A percentile compares a stretch with the other conserved stretches of the same genome.
phyloP scores from a whole-genome alignment of 2,797 vertebrate species.

The Pseudochirops cupreus region DNA sequence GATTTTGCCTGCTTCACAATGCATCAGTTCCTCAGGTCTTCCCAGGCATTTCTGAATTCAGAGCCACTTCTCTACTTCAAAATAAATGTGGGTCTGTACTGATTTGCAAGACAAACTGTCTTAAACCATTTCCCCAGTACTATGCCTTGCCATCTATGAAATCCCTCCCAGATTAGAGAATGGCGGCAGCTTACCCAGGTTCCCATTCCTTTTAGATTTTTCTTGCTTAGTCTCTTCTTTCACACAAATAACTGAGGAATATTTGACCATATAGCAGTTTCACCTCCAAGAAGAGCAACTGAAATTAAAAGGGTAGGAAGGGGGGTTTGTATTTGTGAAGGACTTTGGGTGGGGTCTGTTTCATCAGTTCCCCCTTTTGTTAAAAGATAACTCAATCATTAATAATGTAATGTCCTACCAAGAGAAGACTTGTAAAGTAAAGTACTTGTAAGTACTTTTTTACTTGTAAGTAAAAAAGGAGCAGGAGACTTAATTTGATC shows the following conservation, averaged over 20 bases:
- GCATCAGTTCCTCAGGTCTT: not conserved
- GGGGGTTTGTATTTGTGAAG: too few species aligned
- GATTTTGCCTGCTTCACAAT: not conserved
- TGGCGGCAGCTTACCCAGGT: rapidly evolving
- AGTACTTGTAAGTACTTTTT: too few species aligned
- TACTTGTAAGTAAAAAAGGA: not conserved
- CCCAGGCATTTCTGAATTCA: not conserved
- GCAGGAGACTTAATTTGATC: not conserved
- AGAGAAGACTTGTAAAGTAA: rapidly evolving
- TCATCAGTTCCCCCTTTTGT: not conserved
- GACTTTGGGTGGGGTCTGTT: not conserved
- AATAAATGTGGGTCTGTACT: not conserved
- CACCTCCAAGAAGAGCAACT: not conserved
- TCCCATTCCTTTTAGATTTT: not conserved
- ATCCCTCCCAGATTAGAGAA: not conserved
- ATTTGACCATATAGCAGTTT: not conserved
- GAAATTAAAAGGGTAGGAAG: rapidly evolving
- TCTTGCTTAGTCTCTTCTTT: not conserved
- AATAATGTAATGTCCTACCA: not conserved
- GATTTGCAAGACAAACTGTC: not conserved
- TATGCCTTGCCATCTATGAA: not conserved
- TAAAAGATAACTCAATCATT: too few species aligned
- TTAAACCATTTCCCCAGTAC: not conserved
- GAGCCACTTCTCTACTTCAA: not conserved
- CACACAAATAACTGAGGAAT: not conserved